phyloP scores from a whole-genome alignment of 2,888 invertebrate species.

The Pammene aurita region DNA sequence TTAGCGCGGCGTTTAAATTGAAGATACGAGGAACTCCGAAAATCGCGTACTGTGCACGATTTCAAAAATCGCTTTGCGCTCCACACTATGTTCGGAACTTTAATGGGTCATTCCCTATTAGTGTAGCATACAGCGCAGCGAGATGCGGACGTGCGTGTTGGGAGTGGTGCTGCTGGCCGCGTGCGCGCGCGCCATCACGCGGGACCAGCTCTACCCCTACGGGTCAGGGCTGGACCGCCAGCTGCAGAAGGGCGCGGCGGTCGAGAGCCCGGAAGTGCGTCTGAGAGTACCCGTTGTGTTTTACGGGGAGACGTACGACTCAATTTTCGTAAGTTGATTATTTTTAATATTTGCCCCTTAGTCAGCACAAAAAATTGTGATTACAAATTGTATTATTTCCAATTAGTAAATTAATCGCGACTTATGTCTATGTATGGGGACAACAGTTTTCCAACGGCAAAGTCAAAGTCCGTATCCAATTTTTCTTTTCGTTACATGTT shows the following conservation, averaged over 20 bases:
- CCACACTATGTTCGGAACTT: slow-evolving; percentile 24
- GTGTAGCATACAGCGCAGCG: slow-evolving; percentile 55
- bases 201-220: slow-evolving; percentile 84
- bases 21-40: background rate
- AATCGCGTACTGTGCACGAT: slow-evolving; percentile 6
- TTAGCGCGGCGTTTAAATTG: background rate
- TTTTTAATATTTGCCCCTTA: slow-evolving; percentile 32
- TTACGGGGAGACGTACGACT: slow-evolving; percentile 89
- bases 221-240: slow-evolving; percentile 81
- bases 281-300: slow-evolving; percentile 90
- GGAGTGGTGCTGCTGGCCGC: slow-evolving; percentile 62
- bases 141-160: slow-evolving; percentile 72
- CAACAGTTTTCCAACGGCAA: too few relatives aligned
- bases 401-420: too few relatives aligned
- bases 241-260: slow-evolving; percentile 83
- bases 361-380: too few relatives aligned
- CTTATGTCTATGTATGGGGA: too few relatives aligned
- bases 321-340: slow-evolving; percentile 95
- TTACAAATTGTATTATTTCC: too few relatives aligned
- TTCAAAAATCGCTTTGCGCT: slow-evolving; percentile 31
- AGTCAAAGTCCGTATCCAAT: too few relatives aligned
- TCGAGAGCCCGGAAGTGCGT: slow-evolving; percentile 85
- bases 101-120: slow-evolving; percentile 49
- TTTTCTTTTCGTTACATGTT: too few relatives aligned
- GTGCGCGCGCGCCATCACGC: slow-evolving; percentile 73